Percentiles rank a stretch among this genome's conserved stretches.
These are phyloP conservation scores for Pandemis corylana DNA, from an alignment of 2,888 invertebrate species.

Conservation along the genomic window DNA sequence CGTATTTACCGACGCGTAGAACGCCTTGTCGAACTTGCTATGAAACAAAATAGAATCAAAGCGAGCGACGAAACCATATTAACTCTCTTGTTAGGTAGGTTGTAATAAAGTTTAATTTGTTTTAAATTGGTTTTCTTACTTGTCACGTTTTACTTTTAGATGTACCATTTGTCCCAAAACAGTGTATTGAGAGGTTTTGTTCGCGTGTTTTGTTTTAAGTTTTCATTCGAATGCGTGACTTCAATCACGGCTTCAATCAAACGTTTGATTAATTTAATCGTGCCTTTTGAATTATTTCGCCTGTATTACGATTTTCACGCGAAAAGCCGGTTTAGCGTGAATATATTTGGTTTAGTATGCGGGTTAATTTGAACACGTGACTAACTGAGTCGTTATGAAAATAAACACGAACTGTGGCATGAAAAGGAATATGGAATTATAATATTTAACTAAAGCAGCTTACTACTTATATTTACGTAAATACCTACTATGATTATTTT, in stretches of 20 bases:
- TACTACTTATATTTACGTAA: background rate
- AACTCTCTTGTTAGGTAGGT: background rate
- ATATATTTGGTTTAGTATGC: slow-evolving; percentile 31
- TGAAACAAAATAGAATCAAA: background rate
- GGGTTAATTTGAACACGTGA: slow-evolving; percentile 36
- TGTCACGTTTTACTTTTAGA: background rate
- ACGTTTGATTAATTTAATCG: slow-evolving; percentile 61
- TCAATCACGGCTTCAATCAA: slow-evolving; percentile 56
- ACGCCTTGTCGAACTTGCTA: slow-evolving; percentile 10
- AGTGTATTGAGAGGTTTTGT: slow-evolving; percentile 58
- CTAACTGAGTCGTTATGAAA: slow-evolving; percentile 50
- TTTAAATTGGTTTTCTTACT: background rate
- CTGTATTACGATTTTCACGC: slow-evolving; percentile 20
- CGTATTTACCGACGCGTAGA: slow-evolving; percentile 71
- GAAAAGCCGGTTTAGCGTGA: slow-evolving; percentile 21
- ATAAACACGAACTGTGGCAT: slow-evolving; percentile 70
- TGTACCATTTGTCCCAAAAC: slow-evolving; percentile 65
- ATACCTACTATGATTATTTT: background rate
- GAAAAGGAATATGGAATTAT: slow-evolving; percentile 55
- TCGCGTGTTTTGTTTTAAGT: slow-evolving; percentile 58
- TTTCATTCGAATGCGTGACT: slow-evolving; percentile 51
- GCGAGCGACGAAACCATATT: background rate
- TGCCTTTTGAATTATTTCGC: slow-evolving; percentile 30
- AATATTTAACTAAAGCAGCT: slow-evolving; percentile 10
- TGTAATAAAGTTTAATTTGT: slow-evolving; percentile 1